phyloP scores from a whole-genome alignment of 2,888 invertebrate genomes.

The Drosophila formosana region DNA sequence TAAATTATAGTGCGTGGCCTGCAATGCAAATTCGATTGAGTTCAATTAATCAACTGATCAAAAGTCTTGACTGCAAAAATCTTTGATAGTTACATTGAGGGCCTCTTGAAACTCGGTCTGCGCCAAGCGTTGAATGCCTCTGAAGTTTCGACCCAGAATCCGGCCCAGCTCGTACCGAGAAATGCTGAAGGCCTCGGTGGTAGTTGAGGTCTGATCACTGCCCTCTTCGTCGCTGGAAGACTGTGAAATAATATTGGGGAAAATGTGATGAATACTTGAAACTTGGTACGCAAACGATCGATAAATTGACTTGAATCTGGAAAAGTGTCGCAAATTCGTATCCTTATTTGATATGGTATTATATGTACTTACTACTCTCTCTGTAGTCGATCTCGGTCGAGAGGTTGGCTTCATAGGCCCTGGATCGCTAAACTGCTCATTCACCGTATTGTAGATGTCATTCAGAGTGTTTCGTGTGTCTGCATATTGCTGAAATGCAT shows the following conservation, averaged over 20 bases:
- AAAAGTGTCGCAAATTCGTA: no score
- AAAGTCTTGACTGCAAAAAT: background rate
- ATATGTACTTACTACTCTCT: slow-evolving; percentile 59
- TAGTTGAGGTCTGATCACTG: slow-evolving; percentile 67
- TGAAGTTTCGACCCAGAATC: slow-evolving; percentile 83
- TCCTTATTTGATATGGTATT: no score
- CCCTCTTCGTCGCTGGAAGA: slow-evolving; percentile 38
- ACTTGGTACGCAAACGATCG: no score
- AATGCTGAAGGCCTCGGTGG: slow-evolving; percentile 83
- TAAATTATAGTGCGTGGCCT: slow-evolving; percentile 84
- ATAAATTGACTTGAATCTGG: no score
- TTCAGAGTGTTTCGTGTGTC: slow-evolving; percentile 82
- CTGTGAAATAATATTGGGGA: slow-evolving; percentile 24
- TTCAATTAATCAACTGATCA: background rate
- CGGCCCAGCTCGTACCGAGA: slow-evolving; percentile 84
- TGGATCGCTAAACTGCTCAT: slow-evolving; percentile 83
- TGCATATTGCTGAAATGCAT: slow-evolving; percentile 82
- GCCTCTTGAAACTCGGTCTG: slow-evolving; percentile 83
- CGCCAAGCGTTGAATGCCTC: slow-evolving; percentile 83
- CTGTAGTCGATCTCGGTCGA: slow-evolving; percentile 59
- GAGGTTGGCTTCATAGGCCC: slow-evolving; percentile 76
- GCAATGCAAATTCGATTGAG: slow-evolving; percentile 4
- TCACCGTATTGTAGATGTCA: slow-evolving; percentile 82
- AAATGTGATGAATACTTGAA: no score
- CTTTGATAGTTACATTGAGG: slow-evolving; percentile 77